Evolutionary conservation across 2,888 invertebrate species (phyloP).

Genomic region (Julus scanicus): DNA sequence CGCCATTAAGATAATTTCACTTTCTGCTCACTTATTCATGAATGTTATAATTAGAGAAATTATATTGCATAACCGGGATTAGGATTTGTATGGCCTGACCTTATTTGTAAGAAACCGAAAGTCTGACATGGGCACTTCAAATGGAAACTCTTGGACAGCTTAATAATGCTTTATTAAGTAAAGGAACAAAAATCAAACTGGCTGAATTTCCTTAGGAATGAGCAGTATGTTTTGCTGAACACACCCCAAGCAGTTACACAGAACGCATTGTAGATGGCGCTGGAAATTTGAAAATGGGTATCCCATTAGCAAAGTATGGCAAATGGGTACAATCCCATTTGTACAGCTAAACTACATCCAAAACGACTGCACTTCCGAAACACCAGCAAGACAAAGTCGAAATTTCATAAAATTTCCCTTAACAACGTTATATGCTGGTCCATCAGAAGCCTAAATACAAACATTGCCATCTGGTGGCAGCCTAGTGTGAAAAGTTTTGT

Average conservation of each 20-base stretch:
- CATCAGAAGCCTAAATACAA: not conserved
- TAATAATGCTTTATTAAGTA: not conserved
- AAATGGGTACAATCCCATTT: not conserved
- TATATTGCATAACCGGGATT: not conserved
- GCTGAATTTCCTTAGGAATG: not conserved
- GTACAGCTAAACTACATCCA: not conserved
- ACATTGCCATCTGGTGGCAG: conserved; percentile 27
- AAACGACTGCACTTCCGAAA: not conserved
- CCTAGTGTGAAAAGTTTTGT: not conserved
- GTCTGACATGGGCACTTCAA: not conserved
- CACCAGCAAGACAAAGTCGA: not conserved
- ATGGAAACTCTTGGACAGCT: not conserved
- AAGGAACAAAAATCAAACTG: not conserved
- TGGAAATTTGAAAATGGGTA: not conserved
- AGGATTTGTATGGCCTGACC: not conserved
- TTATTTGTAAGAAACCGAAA: not conserved
- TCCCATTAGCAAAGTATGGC: not conserved
- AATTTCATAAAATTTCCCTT: not conserved
- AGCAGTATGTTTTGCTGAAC: not conserved
- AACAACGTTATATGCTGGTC: not conserved
- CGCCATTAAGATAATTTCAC: not conserved
- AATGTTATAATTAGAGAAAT: conserved; percentile 5
- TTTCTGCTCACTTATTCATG: conserved; percentile 19
- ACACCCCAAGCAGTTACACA: not conserved
- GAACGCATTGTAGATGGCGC: not conserved